Evolutionary conservation across 2,888 invertebrate species (phyloP).

Genomic region (Volucella inanis): DNA sequence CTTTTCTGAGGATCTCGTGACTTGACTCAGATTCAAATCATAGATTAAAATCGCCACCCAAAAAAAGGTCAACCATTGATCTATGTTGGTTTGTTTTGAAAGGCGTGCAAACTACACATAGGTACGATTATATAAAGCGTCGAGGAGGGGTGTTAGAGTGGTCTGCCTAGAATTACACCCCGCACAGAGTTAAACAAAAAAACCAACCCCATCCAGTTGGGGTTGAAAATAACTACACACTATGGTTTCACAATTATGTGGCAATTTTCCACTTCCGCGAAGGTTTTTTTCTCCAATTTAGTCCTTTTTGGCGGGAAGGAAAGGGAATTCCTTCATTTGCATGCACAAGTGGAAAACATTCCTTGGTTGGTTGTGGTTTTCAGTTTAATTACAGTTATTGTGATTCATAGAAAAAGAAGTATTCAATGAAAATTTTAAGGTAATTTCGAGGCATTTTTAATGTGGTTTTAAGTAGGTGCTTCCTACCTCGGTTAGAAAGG

Average conservation of each 20-base stretch:
- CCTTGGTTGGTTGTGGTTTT: constrained; percentile 54
- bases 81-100: constrained; percentile 36
- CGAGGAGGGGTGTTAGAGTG: not conserved
- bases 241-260: constrained; percentile 70
- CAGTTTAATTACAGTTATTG: constrained; percentile 68
- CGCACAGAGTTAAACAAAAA: not conserved
- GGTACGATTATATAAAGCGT: constrained; percentile 2
- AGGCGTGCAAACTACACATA: constrained; percentile 31
- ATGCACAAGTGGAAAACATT: constrained; percentile 44
- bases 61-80: not conserved
- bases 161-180: not conserved
- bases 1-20: constrained; percentile 55
- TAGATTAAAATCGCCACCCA: constrained; percentile 67
- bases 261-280: constrained; percentile 72
- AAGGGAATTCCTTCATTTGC: constrained; percentile 44
- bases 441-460: constrained; percentile 49
- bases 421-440: constrained; percentile 48
- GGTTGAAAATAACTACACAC: constrained; percentile 34
- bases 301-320: not conserved
- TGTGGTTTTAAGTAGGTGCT: constrained; percentile 36
- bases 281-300: constrained; percentile 29
- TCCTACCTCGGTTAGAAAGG: constrained; percentile 1
- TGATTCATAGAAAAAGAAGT: constrained; percentile 58
- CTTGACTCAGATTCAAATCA: constrained; percentile 65
- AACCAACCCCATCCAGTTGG: constrained; percentile 6